Percentiles rank a stretch among this genome's conserved stretches.
Conservation (phyloP, 2,797 vertebrate species). For the Polyboroides typus region DNA sequence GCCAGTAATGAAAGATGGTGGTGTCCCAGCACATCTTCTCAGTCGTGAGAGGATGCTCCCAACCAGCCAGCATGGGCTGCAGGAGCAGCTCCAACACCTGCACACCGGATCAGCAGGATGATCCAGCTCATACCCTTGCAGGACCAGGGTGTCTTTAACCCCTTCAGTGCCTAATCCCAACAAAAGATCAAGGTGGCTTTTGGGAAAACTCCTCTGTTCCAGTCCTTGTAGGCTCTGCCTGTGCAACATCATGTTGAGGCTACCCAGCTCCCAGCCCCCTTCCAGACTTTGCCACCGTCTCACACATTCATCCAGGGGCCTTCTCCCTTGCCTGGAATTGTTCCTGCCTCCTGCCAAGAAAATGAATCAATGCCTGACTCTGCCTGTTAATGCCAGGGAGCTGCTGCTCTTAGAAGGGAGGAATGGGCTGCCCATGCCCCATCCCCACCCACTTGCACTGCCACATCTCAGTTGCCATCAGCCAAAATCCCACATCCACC, state of each 20-base stretch:
- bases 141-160: not conserved
- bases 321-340: not conserved
- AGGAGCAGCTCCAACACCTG: not conserved
- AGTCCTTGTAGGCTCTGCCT: not conserved
- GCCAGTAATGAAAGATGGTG: not conserved
- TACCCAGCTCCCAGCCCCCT: not conserved
- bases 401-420: not conserved
- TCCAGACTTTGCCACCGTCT: not conserved
- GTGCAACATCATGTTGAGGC: not conserved
- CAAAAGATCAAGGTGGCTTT: not conserved
- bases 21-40: not conserved
- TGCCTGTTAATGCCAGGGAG: not conserved
- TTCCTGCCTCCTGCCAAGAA: constrained; percentile 4
- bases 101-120: not conserved
- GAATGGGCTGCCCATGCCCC: not conserved
- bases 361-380: not conserved
- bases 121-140: not conserved
- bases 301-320: not conserved
- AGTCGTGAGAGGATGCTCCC: not conserved
- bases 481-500: not conserved
- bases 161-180: not conserved
- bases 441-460: not conserved
- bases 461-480: not conserved
- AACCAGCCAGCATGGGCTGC: not conserved
- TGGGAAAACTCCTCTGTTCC: not conserved